Conservation (phyloP, 2,797 vertebrate species). For the Tamandua tetradactyla region DNA sequence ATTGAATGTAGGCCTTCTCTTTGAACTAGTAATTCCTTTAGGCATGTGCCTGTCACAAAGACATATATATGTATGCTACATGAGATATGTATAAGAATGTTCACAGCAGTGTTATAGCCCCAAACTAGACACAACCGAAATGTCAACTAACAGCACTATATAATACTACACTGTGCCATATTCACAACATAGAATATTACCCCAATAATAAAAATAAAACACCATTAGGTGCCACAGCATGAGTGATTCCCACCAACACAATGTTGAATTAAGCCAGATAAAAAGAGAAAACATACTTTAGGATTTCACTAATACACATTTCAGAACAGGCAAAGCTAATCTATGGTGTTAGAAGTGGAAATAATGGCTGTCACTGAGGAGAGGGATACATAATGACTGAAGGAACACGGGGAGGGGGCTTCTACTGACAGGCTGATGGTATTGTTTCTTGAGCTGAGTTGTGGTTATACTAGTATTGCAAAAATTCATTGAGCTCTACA, state of each 20-base stretch:
- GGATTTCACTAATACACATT: background rate
- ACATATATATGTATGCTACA: background rate
- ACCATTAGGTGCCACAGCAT: background rate
- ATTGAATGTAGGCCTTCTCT: background rate
- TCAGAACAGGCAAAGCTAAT: background rate
- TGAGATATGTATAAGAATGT: fast-evolving
- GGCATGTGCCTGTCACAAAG: background rate
- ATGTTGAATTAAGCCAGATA: background rate
- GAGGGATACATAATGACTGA: background rate
- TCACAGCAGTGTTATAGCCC: background rate
- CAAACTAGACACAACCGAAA: background rate
- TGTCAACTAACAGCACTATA: background rate
- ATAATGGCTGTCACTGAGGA: background rate
- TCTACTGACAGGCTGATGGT: background rate
- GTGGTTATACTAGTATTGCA: background rate
- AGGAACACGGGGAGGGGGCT: background rate
- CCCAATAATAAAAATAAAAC: background rate
- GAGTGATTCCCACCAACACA: background rate
- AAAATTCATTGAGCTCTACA: background rate
- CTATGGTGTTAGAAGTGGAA: background rate
- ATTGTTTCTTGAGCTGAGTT: background rate
- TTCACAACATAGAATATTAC: background rate
- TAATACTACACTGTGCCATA: background rate
- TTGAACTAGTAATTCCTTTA: background rate
- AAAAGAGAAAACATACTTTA: background rate